Conservation (phyloP, 2,113 vertebrate species). For the Gallinago jamesoni region DNA sequence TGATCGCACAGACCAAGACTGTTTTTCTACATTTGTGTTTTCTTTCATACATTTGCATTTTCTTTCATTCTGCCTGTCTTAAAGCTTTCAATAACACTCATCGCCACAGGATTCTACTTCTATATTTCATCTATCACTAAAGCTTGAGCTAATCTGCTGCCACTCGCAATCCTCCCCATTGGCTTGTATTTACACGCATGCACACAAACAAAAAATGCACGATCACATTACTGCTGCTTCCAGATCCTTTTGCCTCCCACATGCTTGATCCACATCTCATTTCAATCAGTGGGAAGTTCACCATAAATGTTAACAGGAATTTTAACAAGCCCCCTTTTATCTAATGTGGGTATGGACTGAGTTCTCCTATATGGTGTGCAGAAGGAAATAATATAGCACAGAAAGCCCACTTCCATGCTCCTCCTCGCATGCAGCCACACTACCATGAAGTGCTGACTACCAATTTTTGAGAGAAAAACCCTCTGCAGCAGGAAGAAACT, state of each 20-base stretch:
- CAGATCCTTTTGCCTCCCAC: neutral
- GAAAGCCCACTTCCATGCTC: neutral
- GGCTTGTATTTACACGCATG: rapidly evolving
- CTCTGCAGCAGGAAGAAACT: neutral
- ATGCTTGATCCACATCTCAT: neutral
- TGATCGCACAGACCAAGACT: neutral
- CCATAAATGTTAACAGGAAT: neutral
- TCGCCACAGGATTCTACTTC: slow-evolving; percentile 14
- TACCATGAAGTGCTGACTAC: neutral
- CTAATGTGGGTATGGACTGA: neutral
- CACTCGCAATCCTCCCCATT: neutral
- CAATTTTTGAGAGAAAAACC: neutral
- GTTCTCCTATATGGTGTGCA: neutral
- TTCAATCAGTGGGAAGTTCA: slow-evolving; percentile 9
- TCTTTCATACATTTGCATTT: slow-evolving; percentile 36
- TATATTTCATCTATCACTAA: neutral
- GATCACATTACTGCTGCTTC: neutral
- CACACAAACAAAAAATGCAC: neutral
- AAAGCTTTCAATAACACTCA: slow-evolving; percentile 8
- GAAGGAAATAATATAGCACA: neutral
- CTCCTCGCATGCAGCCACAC: neutral
- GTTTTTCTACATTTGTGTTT: slow-evolving; percentile 37
- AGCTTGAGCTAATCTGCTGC: neutral
- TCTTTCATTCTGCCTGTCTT: slow-evolving; percentile 2
- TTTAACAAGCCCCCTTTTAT: neutral